Evolutionary conservation across 2,113 vertebrate genomes (phyloP).

Genomic region (Butorides virescens): DNA sequence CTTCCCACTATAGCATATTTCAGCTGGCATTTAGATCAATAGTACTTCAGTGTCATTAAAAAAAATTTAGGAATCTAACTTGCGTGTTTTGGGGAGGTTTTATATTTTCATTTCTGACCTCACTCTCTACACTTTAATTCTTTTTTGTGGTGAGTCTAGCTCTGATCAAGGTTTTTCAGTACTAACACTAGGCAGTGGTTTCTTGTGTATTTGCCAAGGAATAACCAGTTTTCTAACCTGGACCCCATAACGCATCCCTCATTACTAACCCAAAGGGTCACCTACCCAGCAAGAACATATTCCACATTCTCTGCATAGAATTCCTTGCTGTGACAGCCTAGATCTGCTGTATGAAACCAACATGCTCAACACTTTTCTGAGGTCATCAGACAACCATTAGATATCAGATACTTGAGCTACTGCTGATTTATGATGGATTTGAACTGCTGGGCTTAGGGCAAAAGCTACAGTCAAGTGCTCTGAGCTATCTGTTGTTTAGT

Average conservation of each 20-base stretch:
- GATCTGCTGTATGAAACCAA: background rate
- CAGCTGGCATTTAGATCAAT: background rate
- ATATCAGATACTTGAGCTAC: background rate
- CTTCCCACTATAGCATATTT: background rate
- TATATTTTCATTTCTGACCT: background rate
- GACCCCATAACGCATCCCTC: background rate
- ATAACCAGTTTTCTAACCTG: background rate
- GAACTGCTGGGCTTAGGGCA: slow-evolving; percentile 11
- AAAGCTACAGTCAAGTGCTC: background rate
- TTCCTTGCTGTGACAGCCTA: background rate
- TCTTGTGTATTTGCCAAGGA: background rate
- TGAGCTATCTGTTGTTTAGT: background rate
- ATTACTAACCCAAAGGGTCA: background rate
- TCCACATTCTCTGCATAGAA: background rate
- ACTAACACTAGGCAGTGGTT: background rate
- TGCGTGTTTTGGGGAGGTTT: background rate
- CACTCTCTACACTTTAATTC: background rate
- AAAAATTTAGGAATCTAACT: background rate
- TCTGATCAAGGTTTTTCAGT: background rate
- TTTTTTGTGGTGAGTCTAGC: background rate
- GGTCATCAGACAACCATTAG: slow-evolving; percentile 16
- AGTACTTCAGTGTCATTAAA: background rate
- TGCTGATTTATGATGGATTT: slow-evolving; percentile 32
- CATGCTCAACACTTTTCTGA: background rate
- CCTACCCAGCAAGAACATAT: background rate